phyloP scores from a whole-genome alignment of 2,888 invertebrate species.

The Boloria selene region DNA sequence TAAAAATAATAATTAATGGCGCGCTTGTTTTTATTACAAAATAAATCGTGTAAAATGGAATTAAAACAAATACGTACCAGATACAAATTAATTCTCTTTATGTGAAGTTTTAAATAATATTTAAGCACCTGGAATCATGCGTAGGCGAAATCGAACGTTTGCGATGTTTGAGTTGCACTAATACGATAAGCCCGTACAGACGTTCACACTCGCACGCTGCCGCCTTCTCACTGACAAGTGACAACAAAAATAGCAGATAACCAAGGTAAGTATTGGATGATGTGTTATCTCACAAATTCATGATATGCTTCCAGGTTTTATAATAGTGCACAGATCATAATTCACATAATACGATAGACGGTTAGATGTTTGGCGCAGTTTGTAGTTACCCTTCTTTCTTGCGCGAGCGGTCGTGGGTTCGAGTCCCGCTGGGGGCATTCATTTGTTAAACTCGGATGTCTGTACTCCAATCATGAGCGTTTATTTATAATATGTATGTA shows the following conservation, averaged over 20 bases:
- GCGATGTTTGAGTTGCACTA: constrained; percentile 7
- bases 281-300: constrained; percentile 36
- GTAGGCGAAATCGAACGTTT: constrained; percentile 10
- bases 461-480: too few species aligned
- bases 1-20: constrained; percentile 60
- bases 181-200: constrained; percentile 25
- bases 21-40: constrained; percentile 34
- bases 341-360: too few species aligned
- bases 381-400: too few species aligned
- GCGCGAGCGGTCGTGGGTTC: too few species aligned
- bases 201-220: constrained; percentile 57
- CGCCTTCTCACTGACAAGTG: constrained; percentile 55
- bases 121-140: constrained; percentile 1
- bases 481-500: too few species aligned
- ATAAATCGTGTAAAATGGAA: not conserved
- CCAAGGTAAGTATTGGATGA: constrained; percentile 47
- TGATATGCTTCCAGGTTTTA: constrained; percentile 25
- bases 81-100: not conserved
- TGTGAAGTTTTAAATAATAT: not conserved
- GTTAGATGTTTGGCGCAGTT: too few species aligned
- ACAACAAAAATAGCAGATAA: constrained; percentile 66
- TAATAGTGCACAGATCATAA: not conserved
- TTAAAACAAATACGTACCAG: constrained; percentile 4
- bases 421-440: too few species aligned
- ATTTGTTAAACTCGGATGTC: too few species aligned